A percentile compares a stretch with the other conserved stretches of the same genome.
phyloP scores from a whole-genome alignment of 2,113 vertebrate genomes.

The Notarius quadriscutis region DNA sequence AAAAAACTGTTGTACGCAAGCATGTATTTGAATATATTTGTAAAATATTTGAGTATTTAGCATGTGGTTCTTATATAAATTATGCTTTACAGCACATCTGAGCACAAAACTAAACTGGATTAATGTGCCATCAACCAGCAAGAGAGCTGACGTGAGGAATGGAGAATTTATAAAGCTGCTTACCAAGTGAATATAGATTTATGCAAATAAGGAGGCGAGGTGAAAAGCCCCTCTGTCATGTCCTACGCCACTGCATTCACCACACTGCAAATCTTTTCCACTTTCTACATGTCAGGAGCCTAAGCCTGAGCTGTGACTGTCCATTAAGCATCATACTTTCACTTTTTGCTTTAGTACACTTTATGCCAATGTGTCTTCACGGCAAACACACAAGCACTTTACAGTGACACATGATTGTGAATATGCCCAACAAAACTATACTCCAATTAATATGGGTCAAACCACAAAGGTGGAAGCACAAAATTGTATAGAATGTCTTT shows the following conservation, averaged over 20 bases:
- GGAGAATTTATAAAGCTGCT: constrained; percentile 7
- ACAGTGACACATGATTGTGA: background rate
- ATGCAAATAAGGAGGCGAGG: constrained; percentile 43
- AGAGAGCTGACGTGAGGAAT: background rate
- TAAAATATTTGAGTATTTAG: background rate
- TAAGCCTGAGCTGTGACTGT: background rate
- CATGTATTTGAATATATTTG: background rate
- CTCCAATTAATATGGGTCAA: background rate
- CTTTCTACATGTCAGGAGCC: background rate
- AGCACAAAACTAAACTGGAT: background rate
- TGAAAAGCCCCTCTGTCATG: constrained; percentile 24
- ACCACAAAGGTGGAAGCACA: background rate
- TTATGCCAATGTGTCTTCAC: background rate
- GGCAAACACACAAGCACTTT: background rate
- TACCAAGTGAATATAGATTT: constrained; percentile 28
- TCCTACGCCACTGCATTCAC: background rate
- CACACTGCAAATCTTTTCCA: constrained; percentile 6
- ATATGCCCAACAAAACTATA: background rate
- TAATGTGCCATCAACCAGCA: background rate
- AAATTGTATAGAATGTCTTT: background rate
- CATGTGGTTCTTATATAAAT: background rate
- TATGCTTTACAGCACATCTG: background rate
- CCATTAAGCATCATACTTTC: background rate
- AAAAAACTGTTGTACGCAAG: background rate
- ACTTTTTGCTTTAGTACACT: background rate